Conservation (phyloP, 1,140 invertebrate species). For the Pygmarrhopalites habei region DNA sequence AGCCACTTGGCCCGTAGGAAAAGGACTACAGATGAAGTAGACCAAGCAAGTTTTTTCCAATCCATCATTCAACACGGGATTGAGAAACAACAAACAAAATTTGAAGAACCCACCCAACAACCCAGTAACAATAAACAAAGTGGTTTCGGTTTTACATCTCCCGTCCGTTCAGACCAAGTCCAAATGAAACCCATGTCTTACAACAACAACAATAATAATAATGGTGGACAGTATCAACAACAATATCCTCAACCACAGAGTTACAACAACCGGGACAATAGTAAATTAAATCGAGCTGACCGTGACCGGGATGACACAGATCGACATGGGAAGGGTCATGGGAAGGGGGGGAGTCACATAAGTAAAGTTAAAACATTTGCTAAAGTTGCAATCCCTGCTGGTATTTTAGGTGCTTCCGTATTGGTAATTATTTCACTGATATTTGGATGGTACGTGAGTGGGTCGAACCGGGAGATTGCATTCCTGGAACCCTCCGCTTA, state of each 20-base stretch:
- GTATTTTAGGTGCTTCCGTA: conserved; percentile 34
- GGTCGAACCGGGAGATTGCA: conserved; percentile 37
- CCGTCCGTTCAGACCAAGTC: neutral
- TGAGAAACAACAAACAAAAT: conserved; percentile 35
- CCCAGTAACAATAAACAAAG: neutral
- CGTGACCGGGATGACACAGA: no score
- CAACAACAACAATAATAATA: neutral
- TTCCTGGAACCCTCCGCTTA: conserved; percentile 37
- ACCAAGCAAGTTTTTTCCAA: conserved; percentile 39
- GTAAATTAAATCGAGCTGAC: no score
- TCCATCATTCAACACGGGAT: conserved; percentile 38
- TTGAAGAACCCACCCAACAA: conserved; percentile 5
- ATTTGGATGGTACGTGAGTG: conserved; percentile 36
- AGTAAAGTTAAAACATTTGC: conserved; percentile 34
- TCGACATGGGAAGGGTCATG: neutral
- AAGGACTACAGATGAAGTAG: conserved; percentile 26
- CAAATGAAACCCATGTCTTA: neutral
- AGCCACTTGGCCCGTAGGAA: neutral
- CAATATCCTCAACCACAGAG: neutral
- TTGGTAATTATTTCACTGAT: conserved; percentile 34
- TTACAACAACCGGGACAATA: conserved; percentile 6
- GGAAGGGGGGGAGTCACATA: neutral
- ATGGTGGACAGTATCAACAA: no score
- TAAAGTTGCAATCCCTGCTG: conserved; percentile 35
- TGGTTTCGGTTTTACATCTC: neutral